phyloP scores from a whole-genome alignment of 92 coral and sea anemone species.

The Epizoanthus stellaris region DNA sequence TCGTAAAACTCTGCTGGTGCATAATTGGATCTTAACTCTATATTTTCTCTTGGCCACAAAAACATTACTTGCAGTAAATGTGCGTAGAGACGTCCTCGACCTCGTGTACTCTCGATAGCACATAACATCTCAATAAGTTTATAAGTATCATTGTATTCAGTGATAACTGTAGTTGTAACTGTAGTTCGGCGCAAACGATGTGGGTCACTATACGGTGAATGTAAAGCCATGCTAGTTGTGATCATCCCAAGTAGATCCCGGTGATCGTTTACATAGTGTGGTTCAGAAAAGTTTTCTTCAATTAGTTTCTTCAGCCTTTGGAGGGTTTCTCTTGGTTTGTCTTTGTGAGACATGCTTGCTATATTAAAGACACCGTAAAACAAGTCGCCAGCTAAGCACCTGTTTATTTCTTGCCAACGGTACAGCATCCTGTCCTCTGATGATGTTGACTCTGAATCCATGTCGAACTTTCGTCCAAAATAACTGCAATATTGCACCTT shows the following conservation, averaged over 20 bases:
- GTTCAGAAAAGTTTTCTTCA: background rate
- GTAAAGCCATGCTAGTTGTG: background rate
- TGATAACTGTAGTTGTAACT: background rate
- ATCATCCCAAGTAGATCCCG: slow-evolving; percentile 8
- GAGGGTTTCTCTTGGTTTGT: background rate
- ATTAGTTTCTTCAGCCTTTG: background rate
- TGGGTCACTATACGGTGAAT: too few species aligned
- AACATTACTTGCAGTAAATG: slow-evolving; percentile 51
- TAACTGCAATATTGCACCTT: too few species aligned
- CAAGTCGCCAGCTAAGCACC: too few species aligned
- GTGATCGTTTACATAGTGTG: background rate
- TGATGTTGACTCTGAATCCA: background rate
- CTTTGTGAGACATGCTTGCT: background rate
- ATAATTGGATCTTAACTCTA: slow-evolving; percentile 17
- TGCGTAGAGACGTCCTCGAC: slow-evolving; percentile 21
- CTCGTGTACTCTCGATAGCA: background rate
- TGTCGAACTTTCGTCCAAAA: background rate
- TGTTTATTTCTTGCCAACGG: too few species aligned
- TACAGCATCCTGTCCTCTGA: background rate
- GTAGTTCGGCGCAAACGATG: background rate
- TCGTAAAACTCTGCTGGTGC: background rate
- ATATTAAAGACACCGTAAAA: too few species aligned
- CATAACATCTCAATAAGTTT: background rate
- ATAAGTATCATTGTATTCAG: background rate
- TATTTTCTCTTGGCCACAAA: slow-evolving; percentile 50